These are phyloP conservation scores for Syngnathoides biaculeatus DNA, from an alignment of 2,113 vertebrate species.

Conservation along the genomic window DNA sequence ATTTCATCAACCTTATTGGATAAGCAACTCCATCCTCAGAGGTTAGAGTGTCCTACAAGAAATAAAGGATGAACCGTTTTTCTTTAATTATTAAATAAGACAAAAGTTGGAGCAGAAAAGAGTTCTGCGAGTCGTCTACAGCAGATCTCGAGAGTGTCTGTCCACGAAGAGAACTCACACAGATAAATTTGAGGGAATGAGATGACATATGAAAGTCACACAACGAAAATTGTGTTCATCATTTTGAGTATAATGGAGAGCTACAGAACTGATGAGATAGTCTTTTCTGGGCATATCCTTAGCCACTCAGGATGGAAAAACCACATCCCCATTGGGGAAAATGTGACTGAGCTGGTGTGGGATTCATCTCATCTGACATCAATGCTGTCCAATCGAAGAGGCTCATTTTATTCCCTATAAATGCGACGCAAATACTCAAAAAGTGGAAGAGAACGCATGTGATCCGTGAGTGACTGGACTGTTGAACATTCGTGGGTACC, in stretches of 20 bases:
- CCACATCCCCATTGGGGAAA: not conserved
- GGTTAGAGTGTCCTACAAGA: conserved; percentile 39
- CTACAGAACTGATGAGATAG: not conserved
- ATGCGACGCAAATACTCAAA: too few species aligned
- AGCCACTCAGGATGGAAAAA: not conserved
- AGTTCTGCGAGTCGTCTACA: conserved; percentile 6
- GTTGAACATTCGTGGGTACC: too few species aligned
- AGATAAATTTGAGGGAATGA: not conserved
- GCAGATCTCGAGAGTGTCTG: conserved; percentile 1
- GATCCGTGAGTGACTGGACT: too few species aligned
- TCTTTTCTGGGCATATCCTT: not conserved
- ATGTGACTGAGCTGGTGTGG: too few species aligned
- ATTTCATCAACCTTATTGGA: conserved; percentile 45
- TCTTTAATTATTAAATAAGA: conserved; percentile 10
- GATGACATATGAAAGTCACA: not conserved
- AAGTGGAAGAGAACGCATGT: too few species aligned
- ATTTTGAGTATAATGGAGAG: not conserved
- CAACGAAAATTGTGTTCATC: not conserved
- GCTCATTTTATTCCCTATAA: too few species aligned
- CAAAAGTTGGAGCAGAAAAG: conserved; percentile 8
- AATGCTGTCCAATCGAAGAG: too few species aligned
- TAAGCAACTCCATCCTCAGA: conserved; percentile 49
- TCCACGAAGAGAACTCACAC: not conserved
- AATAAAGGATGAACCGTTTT: conserved; percentile 13
- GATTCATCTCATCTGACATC: too few species aligned